Conservation (phyloP, 92 coral and sea anemone genomes). For the Siderastrea radians region DNA sequence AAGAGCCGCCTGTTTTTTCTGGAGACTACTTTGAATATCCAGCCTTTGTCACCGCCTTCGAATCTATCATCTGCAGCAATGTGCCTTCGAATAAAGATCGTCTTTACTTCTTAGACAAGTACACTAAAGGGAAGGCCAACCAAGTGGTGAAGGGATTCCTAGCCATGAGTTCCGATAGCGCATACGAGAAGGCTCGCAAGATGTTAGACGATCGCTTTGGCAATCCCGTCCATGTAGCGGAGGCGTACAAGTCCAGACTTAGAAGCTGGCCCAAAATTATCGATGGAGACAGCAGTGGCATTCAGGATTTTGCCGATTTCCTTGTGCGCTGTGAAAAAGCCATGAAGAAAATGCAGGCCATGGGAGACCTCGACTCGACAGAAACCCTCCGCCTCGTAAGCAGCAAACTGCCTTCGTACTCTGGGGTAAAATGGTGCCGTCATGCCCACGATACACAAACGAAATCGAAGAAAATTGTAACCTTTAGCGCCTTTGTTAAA, state of each 20-base stretch:
- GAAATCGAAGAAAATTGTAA: background rate
- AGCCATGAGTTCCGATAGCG: constrained; percentile 52
- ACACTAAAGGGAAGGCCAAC: constrained; percentile 66
- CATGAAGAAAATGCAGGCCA: too few species aligned
- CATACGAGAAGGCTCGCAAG: constrained; percentile 53
- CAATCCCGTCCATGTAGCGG: too few species aligned
- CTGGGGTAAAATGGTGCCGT: constrained; percentile 68
- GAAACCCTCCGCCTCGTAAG: too few species aligned
- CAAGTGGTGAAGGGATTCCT: constrained; percentile 68
- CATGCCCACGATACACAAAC: constrained; percentile 48
- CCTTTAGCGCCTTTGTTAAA: constrained; percentile 27
- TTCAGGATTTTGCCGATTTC: constrained; percentile 73
- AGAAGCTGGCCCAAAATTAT: constrained; percentile 63
- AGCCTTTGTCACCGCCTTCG: constrained; percentile 54
- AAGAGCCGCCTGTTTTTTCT: constrained; percentile 61
- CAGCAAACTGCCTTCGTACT: too few species aligned
- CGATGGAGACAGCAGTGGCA: constrained; percentile 49
- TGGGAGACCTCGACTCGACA: too few species aligned
- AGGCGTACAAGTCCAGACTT: too few species aligned
- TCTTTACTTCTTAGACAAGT: constrained; percentile 62
- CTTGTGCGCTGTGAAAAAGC: constrained; percentile 63
- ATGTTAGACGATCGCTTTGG: constrained; percentile 28
- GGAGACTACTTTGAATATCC: constrained; percentile 64
- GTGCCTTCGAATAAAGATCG: constrained; percentile 59
- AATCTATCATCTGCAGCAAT: constrained; percentile 49